Conservation (phyloP, 2,113 vertebrate genomes). For the Coturnix japonica region DNA sequence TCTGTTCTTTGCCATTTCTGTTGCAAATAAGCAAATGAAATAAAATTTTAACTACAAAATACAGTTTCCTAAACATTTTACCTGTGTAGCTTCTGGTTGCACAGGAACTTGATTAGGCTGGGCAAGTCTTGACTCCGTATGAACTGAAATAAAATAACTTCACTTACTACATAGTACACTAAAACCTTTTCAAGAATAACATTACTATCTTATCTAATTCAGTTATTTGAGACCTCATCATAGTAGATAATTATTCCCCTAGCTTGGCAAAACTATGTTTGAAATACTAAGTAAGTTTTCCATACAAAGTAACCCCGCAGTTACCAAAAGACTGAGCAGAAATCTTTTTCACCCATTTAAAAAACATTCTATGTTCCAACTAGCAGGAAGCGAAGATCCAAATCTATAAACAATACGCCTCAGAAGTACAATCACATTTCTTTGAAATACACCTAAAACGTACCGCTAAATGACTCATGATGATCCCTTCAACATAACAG, state of each 20-base stretch:
- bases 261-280: background rate
- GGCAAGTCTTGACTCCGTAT: conserved; percentile 89
- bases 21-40: background rate
- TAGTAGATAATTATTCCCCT: background rate
- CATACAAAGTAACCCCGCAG: background rate
- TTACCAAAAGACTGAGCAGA: background rate
- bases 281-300: background rate
- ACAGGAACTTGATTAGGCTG: conserved; percentile 86
- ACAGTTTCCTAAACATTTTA: conserved; percentile 50
- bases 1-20: background rate
- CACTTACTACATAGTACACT: background rate
- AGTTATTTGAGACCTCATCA: background rate
- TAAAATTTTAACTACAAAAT: background rate
- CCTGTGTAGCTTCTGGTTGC: conserved; percentile 90
- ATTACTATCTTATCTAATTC: background rate
- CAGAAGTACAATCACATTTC: background rate
- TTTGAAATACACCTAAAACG: background rate
- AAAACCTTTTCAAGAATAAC: background rate
- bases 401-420: background rate
- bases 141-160: conserved; percentile 77
- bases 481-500: background rate
- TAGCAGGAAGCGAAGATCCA: background rate
- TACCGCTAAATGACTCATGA: background rate
- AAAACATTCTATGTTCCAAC: background rate
- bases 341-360: background rate